Evolutionary conservation across 1,140 invertebrate species (phyloP).

Genomic region (Lerema accius): DNA sequence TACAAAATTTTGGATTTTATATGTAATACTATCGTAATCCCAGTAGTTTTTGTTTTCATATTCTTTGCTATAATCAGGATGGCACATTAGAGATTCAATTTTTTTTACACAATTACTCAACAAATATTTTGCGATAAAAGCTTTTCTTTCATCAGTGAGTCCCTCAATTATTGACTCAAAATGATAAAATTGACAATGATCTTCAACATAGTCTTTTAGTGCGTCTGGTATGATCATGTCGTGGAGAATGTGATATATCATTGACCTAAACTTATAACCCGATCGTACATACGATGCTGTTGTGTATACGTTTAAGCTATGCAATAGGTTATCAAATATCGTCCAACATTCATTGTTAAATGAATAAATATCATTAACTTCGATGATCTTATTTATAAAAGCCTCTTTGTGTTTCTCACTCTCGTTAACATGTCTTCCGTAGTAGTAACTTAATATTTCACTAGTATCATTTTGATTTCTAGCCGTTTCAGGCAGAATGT

Average conservation of each 20-base stretch:
- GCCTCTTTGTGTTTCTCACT: constrained; percentile 42
- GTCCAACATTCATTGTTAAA: constrained; percentile 57
- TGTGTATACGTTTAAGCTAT: constrained; percentile 53
- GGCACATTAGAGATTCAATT: constrained; percentile 5
- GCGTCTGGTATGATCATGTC: constrained; percentile 42
- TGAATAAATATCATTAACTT: constrained; percentile 51
- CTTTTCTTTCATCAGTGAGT: constrained; percentile 43
- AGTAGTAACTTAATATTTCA: constrained; percentile 56
- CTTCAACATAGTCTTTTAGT: constrained; percentile 31
- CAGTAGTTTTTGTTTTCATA: background rate
- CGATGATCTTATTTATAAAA: constrained; percentile 49
- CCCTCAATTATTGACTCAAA: constrained; percentile 36
- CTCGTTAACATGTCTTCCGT: constrained; percentile 61
- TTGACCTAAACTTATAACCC: constrained; percentile 37
- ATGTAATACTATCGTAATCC: background rate
- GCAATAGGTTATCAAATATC: constrained; percentile 53
- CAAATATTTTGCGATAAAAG: constrained; percentile 44
- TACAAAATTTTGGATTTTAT: background rate
- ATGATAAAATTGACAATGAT: constrained; percentile 26
- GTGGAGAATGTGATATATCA: constrained; percentile 56
- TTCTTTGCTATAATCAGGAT: background rate
- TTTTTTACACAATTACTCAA: constrained; percentile 38
- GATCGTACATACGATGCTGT: constrained; percentile 29
- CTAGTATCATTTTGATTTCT: constrained; percentile 49
- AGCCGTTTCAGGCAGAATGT: constrained; percentile 48